Conservation (phyloP, 35 echinoderm and acorn worm genomes). For the Nesometra sesokonis region DNA sequence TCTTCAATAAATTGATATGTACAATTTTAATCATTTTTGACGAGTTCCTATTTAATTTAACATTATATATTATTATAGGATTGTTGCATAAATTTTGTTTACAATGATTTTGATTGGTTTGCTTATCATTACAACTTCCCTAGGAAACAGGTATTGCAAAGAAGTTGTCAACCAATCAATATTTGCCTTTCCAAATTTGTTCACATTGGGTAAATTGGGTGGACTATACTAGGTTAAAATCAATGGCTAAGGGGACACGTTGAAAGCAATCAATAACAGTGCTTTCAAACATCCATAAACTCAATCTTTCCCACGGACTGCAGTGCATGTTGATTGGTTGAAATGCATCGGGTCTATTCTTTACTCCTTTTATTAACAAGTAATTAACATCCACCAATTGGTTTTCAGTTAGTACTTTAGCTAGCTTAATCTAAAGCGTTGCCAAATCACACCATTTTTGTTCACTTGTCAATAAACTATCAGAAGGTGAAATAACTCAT, state of each 20-base stretch:
- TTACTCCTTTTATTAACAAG: background rate
- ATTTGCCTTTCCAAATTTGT: background rate
- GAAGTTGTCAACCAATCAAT: background rate
- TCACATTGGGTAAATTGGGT: background rate
- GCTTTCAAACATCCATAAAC: background rate
- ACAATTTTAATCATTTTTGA: too few relatives aligned
- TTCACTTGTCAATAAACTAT: background rate
- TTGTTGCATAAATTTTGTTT: too few relatives aligned
- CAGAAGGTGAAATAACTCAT: background rate
- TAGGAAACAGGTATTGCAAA: background rate
- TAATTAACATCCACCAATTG: background rate
- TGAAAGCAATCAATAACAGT: background rate
- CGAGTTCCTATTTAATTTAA: too few relatives aligned
- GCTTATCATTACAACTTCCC: background rate
- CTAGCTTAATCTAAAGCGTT: background rate
- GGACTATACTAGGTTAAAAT: background rate
- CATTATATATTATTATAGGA: too few relatives aligned
- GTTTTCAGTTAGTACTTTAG: background rate
- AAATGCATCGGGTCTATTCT: background rate
- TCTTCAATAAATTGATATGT: too few relatives aligned
- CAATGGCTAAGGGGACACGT: background rate
- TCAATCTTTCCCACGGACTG: background rate
- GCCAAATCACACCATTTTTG: background rate
- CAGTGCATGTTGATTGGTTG: background rate
- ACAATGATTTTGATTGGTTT: background rate